A percentile compares a stretch with the other conserved stretches of the same genome.
Evolutionary conservation across 2,113 vertebrate species (phyloP).

Genomic region (Hippocampus comes): DNA sequence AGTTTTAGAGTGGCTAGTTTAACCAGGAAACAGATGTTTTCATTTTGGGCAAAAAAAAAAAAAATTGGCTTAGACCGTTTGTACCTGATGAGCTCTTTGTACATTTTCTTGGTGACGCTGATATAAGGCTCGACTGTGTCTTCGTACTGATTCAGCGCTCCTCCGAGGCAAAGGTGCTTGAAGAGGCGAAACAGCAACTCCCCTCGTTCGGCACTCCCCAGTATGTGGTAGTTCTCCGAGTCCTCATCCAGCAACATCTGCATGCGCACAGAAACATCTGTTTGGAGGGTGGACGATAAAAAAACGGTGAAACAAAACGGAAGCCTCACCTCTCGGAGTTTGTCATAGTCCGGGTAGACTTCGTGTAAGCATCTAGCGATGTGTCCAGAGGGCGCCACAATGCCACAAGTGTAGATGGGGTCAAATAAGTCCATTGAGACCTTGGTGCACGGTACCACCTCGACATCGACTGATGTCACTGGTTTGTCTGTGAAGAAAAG

Average conservation of each 20-base stretch:
- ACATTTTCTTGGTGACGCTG: slow-evolving; percentile 82
- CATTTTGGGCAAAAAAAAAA: no score
- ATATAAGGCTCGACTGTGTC: slow-evolving; percentile 84
- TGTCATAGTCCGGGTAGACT: slow-evolving; percentile 67
- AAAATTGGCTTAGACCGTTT: background rate
- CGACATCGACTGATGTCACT: slow-evolving; percentile 58
- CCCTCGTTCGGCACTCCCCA: slow-evolving; percentile 74
- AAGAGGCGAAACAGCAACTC: slow-evolving; percentile 94
- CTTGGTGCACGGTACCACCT: slow-evolving; percentile 66
- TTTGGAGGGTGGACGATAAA: background rate
- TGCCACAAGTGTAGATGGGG: slow-evolving; percentile 65
- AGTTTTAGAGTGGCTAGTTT: background rate
- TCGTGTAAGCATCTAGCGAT: slow-evolving; percentile 71
- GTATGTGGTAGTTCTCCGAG: slow-evolving; percentile 78
- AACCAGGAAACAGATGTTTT: background rate
- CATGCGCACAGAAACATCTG: slow-evolving; percentile 15
- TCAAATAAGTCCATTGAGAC: slow-evolving; percentile 73
- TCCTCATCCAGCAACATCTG: slow-evolving; percentile 87
- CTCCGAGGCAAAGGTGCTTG: slow-evolving; percentile 91
- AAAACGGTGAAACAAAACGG: background rate
- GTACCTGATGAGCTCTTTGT: slow-evolving; percentile 92
- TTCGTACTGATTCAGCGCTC: slow-evolving; percentile 89
- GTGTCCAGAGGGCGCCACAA: slow-evolving; percentile 64
- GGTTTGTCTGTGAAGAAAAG: slow-evolving; percentile 52
- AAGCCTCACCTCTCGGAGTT: slow-evolving; percentile 65